Percentiles rank a stretch among this genome's conserved stretches.
Evolutionary conservation across 2,797 vertebrate species (phyloP).

Genomic region (Esox lucius): DNA sequence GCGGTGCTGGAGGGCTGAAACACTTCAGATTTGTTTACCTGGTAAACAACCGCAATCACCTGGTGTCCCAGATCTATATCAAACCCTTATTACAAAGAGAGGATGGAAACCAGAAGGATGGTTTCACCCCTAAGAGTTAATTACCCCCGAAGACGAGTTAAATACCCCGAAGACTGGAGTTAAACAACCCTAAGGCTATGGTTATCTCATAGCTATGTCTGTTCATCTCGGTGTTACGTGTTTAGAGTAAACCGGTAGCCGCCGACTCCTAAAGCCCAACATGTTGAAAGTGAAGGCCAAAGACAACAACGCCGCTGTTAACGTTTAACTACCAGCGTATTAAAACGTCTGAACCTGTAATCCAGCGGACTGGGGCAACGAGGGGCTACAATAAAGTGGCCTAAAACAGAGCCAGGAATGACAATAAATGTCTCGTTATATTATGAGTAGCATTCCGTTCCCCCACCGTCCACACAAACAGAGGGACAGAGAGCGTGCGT

Average conservation of each 20-base stretch:
- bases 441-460: not conserved
- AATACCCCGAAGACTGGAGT: too few relatives aligned
- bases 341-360: not conserved
- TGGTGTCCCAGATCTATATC: too few relatives aligned
- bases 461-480: not conserved
- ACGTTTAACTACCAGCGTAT: not conserved
- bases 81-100: too few relatives aligned
- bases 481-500: constrained; percentile 1
- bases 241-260: not conserved
- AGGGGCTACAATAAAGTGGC: not conserved
- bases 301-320: not conserved
- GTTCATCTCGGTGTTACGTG: not conserved
- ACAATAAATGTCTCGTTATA: constrained; percentile 3
- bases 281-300: not conserved
- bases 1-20: too few relatives aligned
- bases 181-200: not conserved
- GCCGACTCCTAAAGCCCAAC: not conserved
- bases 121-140: too few relatives aligned
- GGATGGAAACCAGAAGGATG: too few relatives aligned
- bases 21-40: too few relatives aligned
- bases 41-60: too few relatives aligned
- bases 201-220: not conserved
- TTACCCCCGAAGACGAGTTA: too few relatives aligned
- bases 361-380: not conserved
- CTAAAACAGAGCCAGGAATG: constrained; percentile 7